Conservation (phyloP, 1,140 invertebrate species). For the Zaprionus kolodkinae region DNA sequence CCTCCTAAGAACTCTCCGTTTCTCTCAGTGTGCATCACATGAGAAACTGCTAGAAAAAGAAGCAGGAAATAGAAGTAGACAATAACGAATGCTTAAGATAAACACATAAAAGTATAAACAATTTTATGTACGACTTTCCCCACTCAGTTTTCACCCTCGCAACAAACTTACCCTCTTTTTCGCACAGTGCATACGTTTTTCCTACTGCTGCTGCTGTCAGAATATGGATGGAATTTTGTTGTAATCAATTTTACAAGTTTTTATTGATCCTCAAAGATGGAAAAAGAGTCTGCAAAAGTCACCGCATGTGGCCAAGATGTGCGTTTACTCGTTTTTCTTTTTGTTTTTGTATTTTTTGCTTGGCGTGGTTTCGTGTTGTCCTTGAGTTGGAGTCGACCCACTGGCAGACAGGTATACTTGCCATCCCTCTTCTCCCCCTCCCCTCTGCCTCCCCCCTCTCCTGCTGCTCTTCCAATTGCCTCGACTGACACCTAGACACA, state of each 20-base stretch:
- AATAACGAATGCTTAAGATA: background rate
- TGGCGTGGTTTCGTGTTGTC: constrained; percentile 37
- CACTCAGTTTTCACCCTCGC: background rate
- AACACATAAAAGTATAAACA: background rate
- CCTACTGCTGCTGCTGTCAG: constrained; percentile 32
- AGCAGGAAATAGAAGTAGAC: background rate
- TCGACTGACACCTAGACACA: constrained; percentile 78
- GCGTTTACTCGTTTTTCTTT: constrained; percentile 36
- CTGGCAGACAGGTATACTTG: background rate
- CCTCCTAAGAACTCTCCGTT: background rate
- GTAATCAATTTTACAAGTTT: constrained; percentile 81
- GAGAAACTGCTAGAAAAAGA: background rate
- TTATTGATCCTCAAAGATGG: constrained; percentile 53
- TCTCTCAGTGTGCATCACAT: background rate
- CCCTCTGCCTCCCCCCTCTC: background rate
- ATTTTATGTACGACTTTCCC: background rate
- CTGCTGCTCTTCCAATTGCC: constrained; percentile 29
- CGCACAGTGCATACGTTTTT: background rate
- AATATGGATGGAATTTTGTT: constrained; percentile 56
- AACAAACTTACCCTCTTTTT: background rate
- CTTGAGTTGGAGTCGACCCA: constrained; percentile 46
- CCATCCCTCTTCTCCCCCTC: background rate
- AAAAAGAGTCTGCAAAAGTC: constrained; percentile 25
- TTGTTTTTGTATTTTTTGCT: background rate
- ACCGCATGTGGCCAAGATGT: constrained; percentile 63